These are phyloP conservation scores for Achroia grisella DNA, from an alignment of 1,140 invertebrate genomes.

Conservation along the genomic window DNA sequence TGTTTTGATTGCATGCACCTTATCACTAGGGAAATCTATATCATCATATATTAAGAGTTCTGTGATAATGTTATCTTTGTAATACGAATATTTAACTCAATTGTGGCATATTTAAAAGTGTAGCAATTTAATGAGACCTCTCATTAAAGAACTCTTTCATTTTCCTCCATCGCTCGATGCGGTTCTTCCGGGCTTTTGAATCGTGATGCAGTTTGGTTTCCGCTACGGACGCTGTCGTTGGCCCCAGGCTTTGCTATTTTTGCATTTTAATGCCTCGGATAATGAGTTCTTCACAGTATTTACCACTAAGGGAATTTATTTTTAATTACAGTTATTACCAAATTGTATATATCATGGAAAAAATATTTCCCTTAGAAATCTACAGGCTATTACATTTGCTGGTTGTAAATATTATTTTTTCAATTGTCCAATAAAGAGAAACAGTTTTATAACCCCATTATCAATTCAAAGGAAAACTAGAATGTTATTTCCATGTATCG, in stretches of 20 bases:
- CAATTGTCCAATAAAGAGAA: not conserved
- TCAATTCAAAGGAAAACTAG: constrained; percentile 10
- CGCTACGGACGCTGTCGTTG: constrained; percentile 18
- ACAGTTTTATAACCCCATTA: constrained; percentile 15
- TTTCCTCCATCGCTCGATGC: constrained; percentile 19
- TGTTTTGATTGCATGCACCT: too few relatives aligned
- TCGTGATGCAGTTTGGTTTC: constrained; percentile 28
- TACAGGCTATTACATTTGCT: too few relatives aligned
- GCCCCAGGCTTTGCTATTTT: constrained; percentile 31
- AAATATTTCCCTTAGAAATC: too few relatives aligned
- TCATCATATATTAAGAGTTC: too few relatives aligned
- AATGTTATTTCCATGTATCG: constrained; percentile 28
- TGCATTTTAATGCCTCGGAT: constrained; percentile 38
- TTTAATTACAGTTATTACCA: too few relatives aligned
- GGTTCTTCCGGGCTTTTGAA: constrained; percentile 34
- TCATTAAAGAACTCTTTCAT: constrained; percentile 40
- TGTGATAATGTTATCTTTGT: too few relatives aligned
- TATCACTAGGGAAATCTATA: too few relatives aligned
- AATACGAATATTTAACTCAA: too few relatives aligned
- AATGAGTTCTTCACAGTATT: constrained; percentile 29
- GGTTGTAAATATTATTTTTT: too few relatives aligned
- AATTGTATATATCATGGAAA: too few relatives aligned
- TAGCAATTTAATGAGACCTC: constrained; percentile 28
- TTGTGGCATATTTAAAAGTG: not conserved
- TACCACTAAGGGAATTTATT: too few relatives aligned